Conservation (phyloP, 1,140 invertebrate genomes). For the Cyphomyrmex costatus region DNA sequence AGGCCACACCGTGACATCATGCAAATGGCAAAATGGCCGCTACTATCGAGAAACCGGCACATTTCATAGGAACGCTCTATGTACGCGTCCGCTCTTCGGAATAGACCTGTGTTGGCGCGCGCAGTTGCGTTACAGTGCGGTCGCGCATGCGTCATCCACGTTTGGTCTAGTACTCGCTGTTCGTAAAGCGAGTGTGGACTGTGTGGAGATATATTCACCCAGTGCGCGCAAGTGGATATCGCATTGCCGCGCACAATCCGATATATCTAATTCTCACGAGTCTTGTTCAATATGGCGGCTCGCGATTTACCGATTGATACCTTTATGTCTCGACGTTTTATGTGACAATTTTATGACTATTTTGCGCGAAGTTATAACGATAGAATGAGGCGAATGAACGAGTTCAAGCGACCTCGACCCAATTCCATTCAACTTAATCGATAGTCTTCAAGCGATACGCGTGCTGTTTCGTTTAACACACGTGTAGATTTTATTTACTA, state of each 20-base stretch:
- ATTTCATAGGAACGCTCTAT: conserved; percentile 64
- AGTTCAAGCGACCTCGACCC: not conserved
- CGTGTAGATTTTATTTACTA: not conserved
- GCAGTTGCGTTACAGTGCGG: not conserved
- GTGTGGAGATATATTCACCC: not conserved
- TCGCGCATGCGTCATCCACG: not conserved
- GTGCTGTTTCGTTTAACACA: not conserved
- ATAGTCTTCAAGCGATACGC: not conserved
- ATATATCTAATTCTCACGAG: not conserved
- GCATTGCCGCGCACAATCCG: not conserved
- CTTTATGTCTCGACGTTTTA: not conserved
- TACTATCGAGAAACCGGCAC: conserved; percentile 65
- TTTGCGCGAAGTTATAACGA: not conserved
- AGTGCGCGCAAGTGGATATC: not conserved
- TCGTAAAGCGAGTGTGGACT: not conserved
- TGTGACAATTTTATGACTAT: not conserved
- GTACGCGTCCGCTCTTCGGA: not conserved
- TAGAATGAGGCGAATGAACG: not conserved
- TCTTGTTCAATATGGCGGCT: conserved; percentile 23
- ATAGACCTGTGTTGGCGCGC: not conserved
- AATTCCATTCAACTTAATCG: not conserved
- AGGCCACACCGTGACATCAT: conserved; percentile 84
- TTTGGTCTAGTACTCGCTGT: not conserved
- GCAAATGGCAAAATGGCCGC: conserved; percentile 80
- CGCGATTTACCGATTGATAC: not conserved